phyloP scores from a whole-genome alignment of 2,797 vertebrate species.

The Nothura maculosa region DNA sequence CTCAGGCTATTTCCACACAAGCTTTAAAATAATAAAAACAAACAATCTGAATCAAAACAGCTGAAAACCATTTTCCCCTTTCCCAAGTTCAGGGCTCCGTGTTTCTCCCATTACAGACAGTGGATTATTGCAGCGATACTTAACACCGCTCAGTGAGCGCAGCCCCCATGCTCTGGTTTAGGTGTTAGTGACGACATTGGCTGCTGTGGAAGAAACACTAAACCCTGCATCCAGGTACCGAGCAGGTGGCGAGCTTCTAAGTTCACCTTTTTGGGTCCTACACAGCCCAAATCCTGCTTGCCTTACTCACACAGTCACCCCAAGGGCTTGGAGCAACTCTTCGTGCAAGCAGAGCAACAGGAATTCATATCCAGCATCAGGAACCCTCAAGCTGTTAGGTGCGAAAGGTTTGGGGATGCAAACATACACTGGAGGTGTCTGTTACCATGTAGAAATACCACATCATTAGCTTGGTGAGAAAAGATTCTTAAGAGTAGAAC shows the following conservation, averaged over 20 bases:
- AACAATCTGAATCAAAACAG: slow-evolving; percentile 47
- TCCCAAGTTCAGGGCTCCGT: neutral
- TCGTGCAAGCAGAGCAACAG: neutral
- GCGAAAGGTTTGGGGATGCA: neutral
- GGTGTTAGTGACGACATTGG: slow-evolving; percentile 44
- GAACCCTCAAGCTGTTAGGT: neutral
- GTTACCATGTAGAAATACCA: neutral
- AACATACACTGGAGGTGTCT: neutral
- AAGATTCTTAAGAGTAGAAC: neutral
- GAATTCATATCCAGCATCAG: neutral
- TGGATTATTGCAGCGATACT: slow-evolving; percentile 26
- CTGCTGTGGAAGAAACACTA: neutral
- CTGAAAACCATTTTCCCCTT: slow-evolving; percentile 63
- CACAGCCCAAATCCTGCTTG: neutral
- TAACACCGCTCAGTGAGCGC: fast-evolving
- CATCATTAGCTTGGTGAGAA: neutral
- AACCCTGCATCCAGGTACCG: neutral
- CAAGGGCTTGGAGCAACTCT: neutral
- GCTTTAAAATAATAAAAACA: slow-evolving; percentile 66
- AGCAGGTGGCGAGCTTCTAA: slow-evolving; percentile 12
- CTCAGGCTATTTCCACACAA: neutral
- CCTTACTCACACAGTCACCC: neutral
- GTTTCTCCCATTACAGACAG: slow-evolving; percentile 41
- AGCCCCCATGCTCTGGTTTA: neutral
- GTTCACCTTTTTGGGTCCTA: neutral